Evolutionary conservation across 1,140 invertebrate genomes (phyloP).

Genomic region (Anadara kagoshimensis): DNA sequence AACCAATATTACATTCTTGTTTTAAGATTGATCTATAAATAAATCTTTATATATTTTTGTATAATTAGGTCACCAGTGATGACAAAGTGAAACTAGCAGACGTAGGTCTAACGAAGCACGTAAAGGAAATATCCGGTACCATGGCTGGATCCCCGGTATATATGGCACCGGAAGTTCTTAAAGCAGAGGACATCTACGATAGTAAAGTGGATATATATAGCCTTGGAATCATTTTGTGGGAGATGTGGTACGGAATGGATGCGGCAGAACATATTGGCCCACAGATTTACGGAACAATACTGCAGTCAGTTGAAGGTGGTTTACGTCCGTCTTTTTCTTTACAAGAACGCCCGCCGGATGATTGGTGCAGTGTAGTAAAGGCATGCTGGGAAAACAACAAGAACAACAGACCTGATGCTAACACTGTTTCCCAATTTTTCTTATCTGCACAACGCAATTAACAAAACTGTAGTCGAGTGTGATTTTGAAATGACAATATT

Average conservation of each 20-base stretch:
- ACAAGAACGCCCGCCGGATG: constrained; percentile 29
- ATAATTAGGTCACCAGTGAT: constrained; percentile 52
- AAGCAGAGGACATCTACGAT: constrained; percentile 44
- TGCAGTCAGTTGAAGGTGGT: constrained; percentile 40
- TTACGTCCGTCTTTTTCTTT: constrained; percentile 48
- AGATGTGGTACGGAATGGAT: constrained; percentile 61
- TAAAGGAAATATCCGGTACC: constrained; percentile 36
- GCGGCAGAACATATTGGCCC: constrained; percentile 46
- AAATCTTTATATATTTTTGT: constrained; percentile 38
- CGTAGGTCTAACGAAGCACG: constrained; percentile 48
- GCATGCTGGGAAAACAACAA: constrained; percentile 48
- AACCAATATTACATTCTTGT: too few relatives aligned
- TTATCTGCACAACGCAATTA: too few relatives aligned
- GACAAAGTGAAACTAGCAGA: constrained; percentile 50
- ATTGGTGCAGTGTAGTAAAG: constrained; percentile 39
- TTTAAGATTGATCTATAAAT: too few relatives aligned
- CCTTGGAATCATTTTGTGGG: constrained; percentile 56
- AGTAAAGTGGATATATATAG: constrained; percentile 57
- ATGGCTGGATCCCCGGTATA: constrained; percentile 39
- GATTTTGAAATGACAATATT: too few relatives aligned
- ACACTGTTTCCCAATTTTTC: constrained; percentile 18
- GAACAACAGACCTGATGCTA: constrained; percentile 32
- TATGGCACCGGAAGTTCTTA: constrained; percentile 47
- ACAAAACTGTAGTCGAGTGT: too few relatives aligned
- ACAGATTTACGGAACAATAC: constrained; percentile 36